phyloP scores from a whole-genome alignment of 2,797 vertebrate genomes.

The Thripadectes ignobilis region DNA sequence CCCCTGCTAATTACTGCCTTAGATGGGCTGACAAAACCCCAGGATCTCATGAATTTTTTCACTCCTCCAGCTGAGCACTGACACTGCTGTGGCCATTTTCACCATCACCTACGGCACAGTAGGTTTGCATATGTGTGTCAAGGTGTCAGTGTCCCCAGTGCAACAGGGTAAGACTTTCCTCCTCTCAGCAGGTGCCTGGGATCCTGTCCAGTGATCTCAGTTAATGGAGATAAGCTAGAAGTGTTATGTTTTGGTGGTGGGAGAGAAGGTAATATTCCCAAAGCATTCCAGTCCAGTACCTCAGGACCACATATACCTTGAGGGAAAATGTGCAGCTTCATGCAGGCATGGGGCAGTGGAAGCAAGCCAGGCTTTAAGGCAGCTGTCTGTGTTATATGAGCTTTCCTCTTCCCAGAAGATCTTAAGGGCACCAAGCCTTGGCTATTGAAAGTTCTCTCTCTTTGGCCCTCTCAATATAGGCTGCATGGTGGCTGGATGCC shows the following conservation, averaged over 20 bases:
- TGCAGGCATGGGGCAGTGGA: accelerated
- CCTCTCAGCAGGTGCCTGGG: background rate
- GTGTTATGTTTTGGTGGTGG: background rate
- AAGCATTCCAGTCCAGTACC: background rate
- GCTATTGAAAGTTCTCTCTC: background rate
- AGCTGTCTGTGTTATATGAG: background rate
- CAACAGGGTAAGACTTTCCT: background rate
- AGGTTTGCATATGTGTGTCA: background rate
- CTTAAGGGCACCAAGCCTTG: background rate
- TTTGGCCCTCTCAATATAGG: background rate
- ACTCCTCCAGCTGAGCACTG: background rate
- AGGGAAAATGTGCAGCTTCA: background rate
- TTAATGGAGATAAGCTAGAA: background rate
- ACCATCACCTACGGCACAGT: background rate
- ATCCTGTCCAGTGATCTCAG: background rate
- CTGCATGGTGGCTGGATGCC: background rate
- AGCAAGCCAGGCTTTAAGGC: background rate
- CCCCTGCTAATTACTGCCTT: background rate
- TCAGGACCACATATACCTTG: background rate
- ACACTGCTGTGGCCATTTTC: background rate
- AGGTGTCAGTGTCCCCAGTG: background rate
- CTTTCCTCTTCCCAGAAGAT: background rate
- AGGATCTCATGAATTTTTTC: background rate
- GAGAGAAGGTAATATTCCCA: background rate
- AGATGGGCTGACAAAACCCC: accelerated